phyloP scores from a whole-genome alignment of 1,140 invertebrate species.

The Heliconius hewitsoni region DNA sequence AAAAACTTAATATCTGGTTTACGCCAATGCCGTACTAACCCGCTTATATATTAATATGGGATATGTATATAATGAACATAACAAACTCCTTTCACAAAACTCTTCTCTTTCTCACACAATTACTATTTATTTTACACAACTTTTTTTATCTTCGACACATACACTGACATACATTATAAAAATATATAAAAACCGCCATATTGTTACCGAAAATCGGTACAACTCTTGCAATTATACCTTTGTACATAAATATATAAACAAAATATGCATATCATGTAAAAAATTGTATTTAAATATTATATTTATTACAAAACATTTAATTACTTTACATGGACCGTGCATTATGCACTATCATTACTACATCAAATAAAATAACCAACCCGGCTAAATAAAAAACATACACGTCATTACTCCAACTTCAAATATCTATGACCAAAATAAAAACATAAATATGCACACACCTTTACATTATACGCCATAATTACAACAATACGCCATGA shows the following conservation, averaged over 20 bases:
- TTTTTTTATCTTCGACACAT: neutral
- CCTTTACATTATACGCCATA: too few species aligned
- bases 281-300: neutral
- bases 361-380: too few species aligned
- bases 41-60: slow-evolving; percentile 64
- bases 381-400: too few species aligned
- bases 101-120: neutral
- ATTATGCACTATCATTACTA: too few species aligned
- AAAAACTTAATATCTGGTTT: slow-evolving; percentile 78
- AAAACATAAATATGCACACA: too few species aligned
- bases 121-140: neutral
- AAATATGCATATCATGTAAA: too few species aligned
- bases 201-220: neutral
- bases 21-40: slow-evolving; percentile 76
- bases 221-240: too few species aligned
- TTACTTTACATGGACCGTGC: too few species aligned
- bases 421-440: too few species aligned
- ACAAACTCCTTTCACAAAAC: slow-evolving; percentile 4
- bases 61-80: slow-evolving; percentile 59
- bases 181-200: neutral
- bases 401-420: too few species aligned
- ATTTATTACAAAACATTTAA: neutral
- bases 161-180: neutral
- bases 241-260: neutral
- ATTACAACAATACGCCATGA: too few species aligned